Conservation (phyloP, 1,140 invertebrate genomes). For the Diachasma alloeum region DNA sequence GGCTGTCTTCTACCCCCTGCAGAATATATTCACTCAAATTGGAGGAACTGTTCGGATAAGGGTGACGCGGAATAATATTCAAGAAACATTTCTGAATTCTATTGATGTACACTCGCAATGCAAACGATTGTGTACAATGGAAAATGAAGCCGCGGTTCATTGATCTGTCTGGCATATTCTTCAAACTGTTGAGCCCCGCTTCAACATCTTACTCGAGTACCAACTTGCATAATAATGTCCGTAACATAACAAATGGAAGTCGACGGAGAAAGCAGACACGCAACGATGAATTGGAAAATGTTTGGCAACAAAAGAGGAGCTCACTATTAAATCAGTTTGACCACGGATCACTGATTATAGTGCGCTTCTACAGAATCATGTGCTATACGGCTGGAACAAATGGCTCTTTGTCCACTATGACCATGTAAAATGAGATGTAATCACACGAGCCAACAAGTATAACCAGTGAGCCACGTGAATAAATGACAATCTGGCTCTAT, state of each 20-base stretch:
- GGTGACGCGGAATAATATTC: background rate
- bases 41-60: background rate
- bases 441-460: constrained; percentile 13
- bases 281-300: background rate
- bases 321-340: background rate
- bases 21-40: background rate
- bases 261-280: too few relatives aligned
- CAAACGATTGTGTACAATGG: background rate
- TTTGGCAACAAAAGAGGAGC: background rate
- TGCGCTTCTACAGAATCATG: background rate
- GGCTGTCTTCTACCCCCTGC: background rate
- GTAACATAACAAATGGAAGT: background rate
- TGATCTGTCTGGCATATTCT: background rate
- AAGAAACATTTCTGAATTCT: background rate
- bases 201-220: background rate
- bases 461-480: background rate
- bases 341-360: background rate
- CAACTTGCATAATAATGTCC: background rate
- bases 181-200: background rate
- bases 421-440: constrained; percentile 10
- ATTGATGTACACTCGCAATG: background rate
- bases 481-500: constrained; percentile 1
- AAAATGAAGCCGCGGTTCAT: background rate
- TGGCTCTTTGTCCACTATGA: constrained; percentile 1
- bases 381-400: background rate